A percentile compares a stretch with the other conserved stretches of the same genome.
These are phyloP conservation scores for Aspidoscelis tigris DNA, from an alignment of 2,113 vertebrate genomes.

Conservation along the genomic window DNA sequence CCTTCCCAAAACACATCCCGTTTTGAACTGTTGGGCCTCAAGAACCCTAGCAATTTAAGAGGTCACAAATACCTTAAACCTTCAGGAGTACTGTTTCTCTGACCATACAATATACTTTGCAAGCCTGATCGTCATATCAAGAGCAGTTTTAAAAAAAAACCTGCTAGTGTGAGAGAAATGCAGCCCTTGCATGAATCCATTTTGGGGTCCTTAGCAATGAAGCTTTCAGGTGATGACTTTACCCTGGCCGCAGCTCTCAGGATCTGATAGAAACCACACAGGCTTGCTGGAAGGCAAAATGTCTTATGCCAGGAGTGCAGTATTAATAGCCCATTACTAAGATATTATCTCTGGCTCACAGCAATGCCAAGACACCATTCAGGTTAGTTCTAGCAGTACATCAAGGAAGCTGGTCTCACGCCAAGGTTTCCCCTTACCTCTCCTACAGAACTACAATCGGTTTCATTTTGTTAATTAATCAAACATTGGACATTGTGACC, in stretches of 20 bases:
- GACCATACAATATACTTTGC: neutral
- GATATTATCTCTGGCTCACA: constrained; percentile 14
- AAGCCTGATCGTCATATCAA: neutral
- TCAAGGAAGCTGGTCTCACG: neutral
- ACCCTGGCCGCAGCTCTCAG: neutral
- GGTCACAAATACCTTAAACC: no score
- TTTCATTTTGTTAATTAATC: constrained; percentile 23
- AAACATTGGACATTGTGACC: neutral
- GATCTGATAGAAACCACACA: neutral
- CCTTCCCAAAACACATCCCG: no score
- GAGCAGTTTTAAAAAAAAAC: neutral
- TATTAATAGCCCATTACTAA: constrained; percentile 30
- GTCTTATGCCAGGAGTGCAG: constrained; percentile 2
- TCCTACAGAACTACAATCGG: neutral
- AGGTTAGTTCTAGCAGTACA: constrained; percentile 13
- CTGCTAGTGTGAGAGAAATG: neutral
- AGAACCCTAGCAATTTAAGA: no score
- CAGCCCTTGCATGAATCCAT: neutral
- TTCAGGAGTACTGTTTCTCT: neutral
- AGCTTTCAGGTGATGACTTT: neutral
- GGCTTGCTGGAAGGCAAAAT: neutral
- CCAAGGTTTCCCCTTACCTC: neutral
- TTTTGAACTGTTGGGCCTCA: no score
- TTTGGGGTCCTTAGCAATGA: neutral
- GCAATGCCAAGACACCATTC: neutral